Base-by-base conservation (phyloP, 2,888 invertebrate species). In the Hyposoter dolosus region DNA sequence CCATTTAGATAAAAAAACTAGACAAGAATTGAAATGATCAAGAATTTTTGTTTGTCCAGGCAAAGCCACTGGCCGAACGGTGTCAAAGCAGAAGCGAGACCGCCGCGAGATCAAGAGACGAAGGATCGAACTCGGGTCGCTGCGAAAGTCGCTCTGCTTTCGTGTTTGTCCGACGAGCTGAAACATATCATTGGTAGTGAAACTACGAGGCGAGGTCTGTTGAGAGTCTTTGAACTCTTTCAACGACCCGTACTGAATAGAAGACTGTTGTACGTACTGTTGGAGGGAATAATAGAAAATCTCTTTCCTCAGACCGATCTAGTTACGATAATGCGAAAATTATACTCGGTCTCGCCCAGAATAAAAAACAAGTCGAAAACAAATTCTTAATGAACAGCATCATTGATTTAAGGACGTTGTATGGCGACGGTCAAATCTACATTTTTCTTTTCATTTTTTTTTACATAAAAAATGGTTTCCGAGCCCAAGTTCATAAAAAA, bases 141-240 rank as follows among this genome's bases (percentile, higher is more conserved):
- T 12, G 98, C 98, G 69, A 98, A 98, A 95, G 96, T 97, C 1
- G 97, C 98, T 53, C 95, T 99, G 88, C 94, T 98, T 12, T 97
- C 98, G 0, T 97, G 97, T 89, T 95, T 98, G 71, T 97, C 98
- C 96, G 98, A 99, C 94, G 98, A 99, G 93, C 94, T 99, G 84
- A 96, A 97, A 90, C 97, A 98, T 92, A 96, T 99, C 89, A 97
- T 99, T 82, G 99, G 99, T 0, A 97, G 97, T 65, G 98, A 98
- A 92, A 98, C 98, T 2, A 97, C 98, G 3, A 95, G 98, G 32
- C 95, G 97, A 89, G 98, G 98, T 5, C 95, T 98, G 17, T 95
- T 98, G 78, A 96, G 97, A 17, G 96, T 98, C 40, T 98, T 98
- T 93, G 98, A 98, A 91, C 95, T 98, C 90, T 97, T 98, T 90